phyloP scores from a whole-genome alignment of 2,113 vertebrate species.

The Tetraodon nigroviridis region DNA sequence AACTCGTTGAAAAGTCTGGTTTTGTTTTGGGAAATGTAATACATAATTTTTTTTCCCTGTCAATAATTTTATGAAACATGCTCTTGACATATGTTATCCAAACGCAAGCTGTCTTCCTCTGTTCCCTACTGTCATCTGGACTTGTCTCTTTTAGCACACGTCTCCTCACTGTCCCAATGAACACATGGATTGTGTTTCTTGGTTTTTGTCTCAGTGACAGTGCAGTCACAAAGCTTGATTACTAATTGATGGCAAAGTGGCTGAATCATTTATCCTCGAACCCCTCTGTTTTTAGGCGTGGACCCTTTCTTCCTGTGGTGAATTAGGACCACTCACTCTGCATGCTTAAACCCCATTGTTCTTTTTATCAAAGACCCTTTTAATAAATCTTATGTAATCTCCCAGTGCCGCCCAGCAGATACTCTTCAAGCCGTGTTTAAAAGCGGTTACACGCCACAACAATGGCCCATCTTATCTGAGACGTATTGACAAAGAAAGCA shows the following conservation, averaged over 20 bases:
- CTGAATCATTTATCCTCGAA: conserved; percentile 82
- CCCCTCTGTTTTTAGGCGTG: conserved; percentile 84
- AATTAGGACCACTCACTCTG: conserved; percentile 86
- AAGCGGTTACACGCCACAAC: conserved; percentile 72
- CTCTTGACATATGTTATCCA: conserved; percentile 45
- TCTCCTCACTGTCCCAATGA: conserved; percentile 61
- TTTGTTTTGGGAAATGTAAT: too few relatives aligned
- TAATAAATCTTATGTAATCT: conserved; percentile 95
- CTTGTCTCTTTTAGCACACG: conserved; percentile 59
- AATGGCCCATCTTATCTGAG: conserved; percentile 66
- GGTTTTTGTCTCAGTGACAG: conserved; percentile 71
- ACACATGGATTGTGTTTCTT: conserved; percentile 52
- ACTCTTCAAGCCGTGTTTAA: conserved; percentile 72
- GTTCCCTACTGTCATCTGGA: conserved; percentile 38
- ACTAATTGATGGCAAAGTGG: conserved; percentile 92
- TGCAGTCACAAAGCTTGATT: conserved; percentile 83
- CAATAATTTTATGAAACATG: conserved; percentile 30
- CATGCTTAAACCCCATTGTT: conserved; percentile 81
- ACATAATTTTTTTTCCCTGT: too few relatives aligned
- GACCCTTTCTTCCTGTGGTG: conserved; percentile 78
- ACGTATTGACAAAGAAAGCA: conserved; percentile 76
- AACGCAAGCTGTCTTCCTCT: conserved; percentile 17
- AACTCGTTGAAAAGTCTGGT: too few relatives aligned
- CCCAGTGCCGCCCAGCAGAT: conserved; percentile 77
- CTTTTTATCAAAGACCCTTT: conserved; percentile 92